Percentiles rank a stretch among this genome's conserved stretches.
These are phyloP conservation scores for Philhelius pedissequus DNA, from an alignment of 2,888 invertebrate species.

Conservation along the genomic window DNA sequence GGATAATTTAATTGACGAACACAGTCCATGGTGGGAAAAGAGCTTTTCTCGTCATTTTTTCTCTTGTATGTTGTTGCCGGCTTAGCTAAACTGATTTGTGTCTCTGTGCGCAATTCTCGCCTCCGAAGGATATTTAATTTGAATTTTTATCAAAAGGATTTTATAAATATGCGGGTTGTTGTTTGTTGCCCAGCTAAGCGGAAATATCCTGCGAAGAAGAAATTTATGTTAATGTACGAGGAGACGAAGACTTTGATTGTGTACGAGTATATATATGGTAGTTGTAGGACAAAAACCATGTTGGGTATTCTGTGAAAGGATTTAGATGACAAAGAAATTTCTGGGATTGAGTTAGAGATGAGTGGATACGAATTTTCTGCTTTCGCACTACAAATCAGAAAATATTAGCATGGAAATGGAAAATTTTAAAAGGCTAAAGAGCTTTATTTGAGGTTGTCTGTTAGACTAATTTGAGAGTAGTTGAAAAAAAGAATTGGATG, in stretches of 20 bases:
- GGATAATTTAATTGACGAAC: conserved; percentile 50
- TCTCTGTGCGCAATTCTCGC: conserved; percentile 7
- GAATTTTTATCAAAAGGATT: conserved; percentile 23
- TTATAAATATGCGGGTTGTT: conserved; percentile 11
- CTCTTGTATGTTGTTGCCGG: not conserved
- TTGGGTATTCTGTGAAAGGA: conserved; percentile 23
- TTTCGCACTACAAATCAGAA: not conserved
- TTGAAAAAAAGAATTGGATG: not conserved
- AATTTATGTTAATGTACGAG: conserved; percentile 45
- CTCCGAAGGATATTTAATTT: conserved; percentile 37
- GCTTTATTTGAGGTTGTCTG: not conserved
- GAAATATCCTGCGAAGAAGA: conserved; percentile 47
- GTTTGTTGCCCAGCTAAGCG: conserved; percentile 35
- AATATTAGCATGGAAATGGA: conserved; percentile 51
- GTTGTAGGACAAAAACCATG: not conserved
- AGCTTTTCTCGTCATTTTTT: not conserved
- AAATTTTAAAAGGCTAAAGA: conserved; percentile 16
- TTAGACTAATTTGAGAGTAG: not conserved
- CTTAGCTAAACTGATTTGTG: conserved; percentile 21
- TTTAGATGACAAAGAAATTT: conserved; percentile 17
- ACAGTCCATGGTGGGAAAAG: not conserved
- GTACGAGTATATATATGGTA: not conserved
- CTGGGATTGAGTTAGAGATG: conserved; percentile 5
- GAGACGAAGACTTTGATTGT: not conserved
- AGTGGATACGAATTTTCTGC: conserved; percentile 21